phyloP scores from a whole-genome alignment of 2,888 invertebrate genomes.

The Nomada fucata region DNA sequence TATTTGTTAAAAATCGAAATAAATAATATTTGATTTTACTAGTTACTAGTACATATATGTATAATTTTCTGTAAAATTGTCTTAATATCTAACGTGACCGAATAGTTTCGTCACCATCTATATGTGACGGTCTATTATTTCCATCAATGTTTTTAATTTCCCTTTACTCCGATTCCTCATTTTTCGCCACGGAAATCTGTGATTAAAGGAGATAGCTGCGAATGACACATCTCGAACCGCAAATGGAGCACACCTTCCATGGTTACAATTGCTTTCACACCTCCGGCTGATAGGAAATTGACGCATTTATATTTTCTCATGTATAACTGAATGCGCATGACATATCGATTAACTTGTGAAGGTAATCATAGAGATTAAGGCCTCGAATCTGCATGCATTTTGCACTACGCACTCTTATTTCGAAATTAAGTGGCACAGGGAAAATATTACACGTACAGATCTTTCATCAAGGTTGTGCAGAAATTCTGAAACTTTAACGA shows the following conservation, averaged over 20 bases:
- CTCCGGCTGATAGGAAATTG: constrained; percentile 40
- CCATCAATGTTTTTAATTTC: constrained; percentile 13
- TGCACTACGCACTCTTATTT: neutral
- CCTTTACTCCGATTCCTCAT: neutral
- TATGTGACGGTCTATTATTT: neutral
- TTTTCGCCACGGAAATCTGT: neutral
- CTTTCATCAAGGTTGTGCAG: too few species aligned
- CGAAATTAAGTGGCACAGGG: neutral
- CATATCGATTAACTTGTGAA: neutral
- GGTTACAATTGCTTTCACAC: constrained; percentile 12
- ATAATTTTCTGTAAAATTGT: neutral
- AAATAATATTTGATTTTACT: too few species aligned
- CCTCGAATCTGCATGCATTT: neutral
- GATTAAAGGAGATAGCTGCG: constrained; percentile 31
- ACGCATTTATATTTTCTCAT: constrained; percentile 7
- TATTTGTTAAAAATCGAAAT: too few species aligned
- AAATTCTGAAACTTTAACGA: too few species aligned
- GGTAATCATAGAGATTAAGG: neutral
- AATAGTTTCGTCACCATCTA: neutral
- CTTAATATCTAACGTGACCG: too few species aligned
- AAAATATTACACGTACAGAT: too few species aligned
- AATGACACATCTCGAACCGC: neutral
- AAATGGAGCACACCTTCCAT: constrained; percentile 5
- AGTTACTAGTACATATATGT: too few species aligned
- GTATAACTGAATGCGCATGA: neutral